Percentiles rank a stretch among this genome's conserved stretches.
Evolutionary conservation across 2,888 invertebrate species (phyloP).

Genomic region (Acleris emargana): DNA sequence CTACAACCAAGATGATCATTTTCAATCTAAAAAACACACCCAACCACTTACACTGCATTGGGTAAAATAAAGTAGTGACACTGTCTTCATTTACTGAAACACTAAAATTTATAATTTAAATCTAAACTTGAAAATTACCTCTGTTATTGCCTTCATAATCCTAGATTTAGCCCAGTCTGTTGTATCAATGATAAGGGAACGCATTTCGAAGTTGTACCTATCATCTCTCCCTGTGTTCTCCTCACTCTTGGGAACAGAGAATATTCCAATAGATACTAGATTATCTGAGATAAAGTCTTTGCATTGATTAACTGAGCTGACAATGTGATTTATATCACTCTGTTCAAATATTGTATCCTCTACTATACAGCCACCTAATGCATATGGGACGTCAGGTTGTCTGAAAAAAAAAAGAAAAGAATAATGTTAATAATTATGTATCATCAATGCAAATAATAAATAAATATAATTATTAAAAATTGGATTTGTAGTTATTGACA

Average conservation of each 20-base stretch:
- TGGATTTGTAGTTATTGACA: no score
- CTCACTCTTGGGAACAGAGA: conserved; percentile 60
- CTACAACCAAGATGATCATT: no score
- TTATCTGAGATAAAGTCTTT: conserved; percentile 63
- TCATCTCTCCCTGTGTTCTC: conserved; percentile 42
- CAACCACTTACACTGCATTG: no score
- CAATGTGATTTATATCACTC: conserved; percentile 55
- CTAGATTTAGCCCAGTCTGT: conserved; percentile 64
- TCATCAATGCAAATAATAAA: neutral
- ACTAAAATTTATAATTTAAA: no score
- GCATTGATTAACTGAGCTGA: conserved; percentile 55
- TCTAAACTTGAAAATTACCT: conserved; percentile 51
- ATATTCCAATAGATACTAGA: conserved; percentile 68
- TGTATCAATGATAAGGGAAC: conserved; percentile 66
- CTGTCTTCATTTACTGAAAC: no score
- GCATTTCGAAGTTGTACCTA: conserved; percentile 67
- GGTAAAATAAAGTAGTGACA: no score
- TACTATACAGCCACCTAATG: conserved; percentile 75
- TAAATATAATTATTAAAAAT: no score
- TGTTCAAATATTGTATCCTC: conserved; percentile 63
- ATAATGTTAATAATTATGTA: neutral
- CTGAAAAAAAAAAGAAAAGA: conserved; percentile 49
- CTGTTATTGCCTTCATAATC: conserved; percentile 63
- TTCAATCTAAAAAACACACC: no score
- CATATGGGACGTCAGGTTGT: conserved; percentile 71